Percentiles rank a stretch among this genome's conserved stretches.
Evolutionary conservation across 2,797 vertebrate species (phyloP).

Genomic region (Holocentrus rufus): DNA sequence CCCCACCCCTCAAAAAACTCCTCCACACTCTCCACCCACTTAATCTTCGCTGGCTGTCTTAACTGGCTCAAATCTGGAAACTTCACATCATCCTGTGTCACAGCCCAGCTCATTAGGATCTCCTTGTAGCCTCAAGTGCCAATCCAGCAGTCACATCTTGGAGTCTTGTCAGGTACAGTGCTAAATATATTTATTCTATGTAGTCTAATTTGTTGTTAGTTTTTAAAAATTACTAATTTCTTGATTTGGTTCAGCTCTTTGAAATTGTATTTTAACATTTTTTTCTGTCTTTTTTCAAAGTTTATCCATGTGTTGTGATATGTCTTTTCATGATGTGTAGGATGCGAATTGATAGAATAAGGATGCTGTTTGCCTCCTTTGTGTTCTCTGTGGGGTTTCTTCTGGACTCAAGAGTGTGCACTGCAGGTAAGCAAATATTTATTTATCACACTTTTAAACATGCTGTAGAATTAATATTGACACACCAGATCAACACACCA

Average conservation of each 20-base stretch:
- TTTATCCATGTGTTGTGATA: constrained; percentile 1
- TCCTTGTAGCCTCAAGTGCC: constrained; percentile 33
- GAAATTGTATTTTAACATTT: neutral
- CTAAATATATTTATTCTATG: neutral
- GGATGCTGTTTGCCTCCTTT: constrained; percentile 56
- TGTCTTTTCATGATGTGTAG: constrained; percentile 47
- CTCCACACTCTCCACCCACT: constrained; percentile 73
- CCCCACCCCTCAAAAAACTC: constrained; percentile 46
- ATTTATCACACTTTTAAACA: constrained; percentile 4
- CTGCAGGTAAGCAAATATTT: constrained; percentile 74
- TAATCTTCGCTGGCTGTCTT: constrained; percentile 42
- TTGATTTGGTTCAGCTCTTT: constrained; percentile 10
- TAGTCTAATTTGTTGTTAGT: neutral
- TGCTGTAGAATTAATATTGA: neutral
- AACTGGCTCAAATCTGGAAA: constrained; percentile 49
- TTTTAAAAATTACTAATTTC: neutral
- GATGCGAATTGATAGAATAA: constrained; percentile 51
- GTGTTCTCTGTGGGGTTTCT: constrained; percentile 60
- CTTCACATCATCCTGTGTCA: constrained; percentile 35
- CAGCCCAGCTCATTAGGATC: constrained; percentile 36
- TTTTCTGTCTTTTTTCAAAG: neutral
- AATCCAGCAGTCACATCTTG: constrained; percentile 34
- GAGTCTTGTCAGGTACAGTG: constrained; percentile 55
- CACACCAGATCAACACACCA: neutral
- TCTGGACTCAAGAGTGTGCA: constrained; percentile 61